Evolutionary conservation across 35 echinoderm and acorn worm genomes (phyloP).

Genomic region (Acanthaster planci): DNA sequence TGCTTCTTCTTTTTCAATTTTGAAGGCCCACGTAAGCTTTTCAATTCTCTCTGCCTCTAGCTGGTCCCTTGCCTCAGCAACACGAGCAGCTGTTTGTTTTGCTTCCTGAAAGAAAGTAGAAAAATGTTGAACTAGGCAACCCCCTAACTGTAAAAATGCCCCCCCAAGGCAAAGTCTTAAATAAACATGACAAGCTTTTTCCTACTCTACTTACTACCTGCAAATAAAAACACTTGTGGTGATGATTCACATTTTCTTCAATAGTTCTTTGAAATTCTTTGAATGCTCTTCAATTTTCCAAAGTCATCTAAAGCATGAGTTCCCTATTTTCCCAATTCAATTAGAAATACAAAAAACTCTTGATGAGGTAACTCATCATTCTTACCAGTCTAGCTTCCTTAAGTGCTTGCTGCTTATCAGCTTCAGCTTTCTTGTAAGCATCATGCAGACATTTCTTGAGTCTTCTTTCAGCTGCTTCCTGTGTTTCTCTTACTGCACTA

Average conservation of each 20-base stretch:
- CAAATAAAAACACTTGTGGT: no score
- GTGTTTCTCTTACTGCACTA: conserved; percentile 69
- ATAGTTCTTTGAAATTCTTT: no score
- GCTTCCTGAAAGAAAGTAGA: conserved; percentile 38
- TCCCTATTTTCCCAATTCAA: no score
- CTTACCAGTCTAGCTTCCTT: conserved; percentile 87
- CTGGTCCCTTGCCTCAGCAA: conserved; percentile 64
- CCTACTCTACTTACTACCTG: no score
- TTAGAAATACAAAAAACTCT: no score
- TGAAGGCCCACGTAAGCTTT: conserved; percentile 71
- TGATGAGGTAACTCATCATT: neutral
- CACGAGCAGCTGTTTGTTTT: conserved; percentile 59
- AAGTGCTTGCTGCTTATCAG: conserved; percentile 72
- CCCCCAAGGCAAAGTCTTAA: no score
- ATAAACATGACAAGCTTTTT: no score
- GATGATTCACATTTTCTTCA: no score
- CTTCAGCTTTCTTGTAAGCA: conserved; percentile 58
- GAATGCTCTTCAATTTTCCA: no score
- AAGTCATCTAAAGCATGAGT: no score
- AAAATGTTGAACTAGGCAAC: neutral
- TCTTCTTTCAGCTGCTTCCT: conserved; percentile 71
- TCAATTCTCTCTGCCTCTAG: conserved; percentile 69
- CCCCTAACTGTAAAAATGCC: no score
- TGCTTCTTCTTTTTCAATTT: conserved; percentile 86
- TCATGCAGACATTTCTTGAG: conserved; percentile 69